phyloP scores from a whole-genome alignment of 2,888 invertebrate species.

The Thelaira solivaga region DNA sequence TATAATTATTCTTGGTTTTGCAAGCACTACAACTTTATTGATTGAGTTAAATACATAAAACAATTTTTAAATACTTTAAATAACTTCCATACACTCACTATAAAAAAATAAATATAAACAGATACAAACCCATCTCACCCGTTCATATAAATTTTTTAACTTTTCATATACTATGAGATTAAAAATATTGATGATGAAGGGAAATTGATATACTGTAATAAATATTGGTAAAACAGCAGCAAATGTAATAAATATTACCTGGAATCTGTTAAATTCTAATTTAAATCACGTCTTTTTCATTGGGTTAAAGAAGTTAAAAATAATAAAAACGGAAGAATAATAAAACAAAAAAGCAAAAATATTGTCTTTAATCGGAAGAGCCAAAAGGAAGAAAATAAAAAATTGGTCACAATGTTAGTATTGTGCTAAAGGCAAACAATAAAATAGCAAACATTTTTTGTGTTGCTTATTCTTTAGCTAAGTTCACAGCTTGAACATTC shows the following conservation, averaged over 20 bases:
- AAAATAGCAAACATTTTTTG: constrained; percentile 13
- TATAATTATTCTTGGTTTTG: no score
- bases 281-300: constrained; percentile 61
- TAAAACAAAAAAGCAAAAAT: no score
- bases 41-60: no score
- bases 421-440: constrained; percentile 43
- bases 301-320: constrained; percentile 32
- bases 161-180: constrained; percentile 27
- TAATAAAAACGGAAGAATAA: constrained; percentile 49
- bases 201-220: constrained; percentile 49
- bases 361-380: constrained; percentile 38
- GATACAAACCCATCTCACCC: no score
- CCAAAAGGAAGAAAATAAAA: constrained; percentile 29
- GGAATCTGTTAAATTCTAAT: constrained; percentile 61
- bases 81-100: no score
- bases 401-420: constrained; percentile 38
- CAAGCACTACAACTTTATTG: no score
- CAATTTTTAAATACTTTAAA: no score
- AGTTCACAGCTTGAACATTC: not conserved
- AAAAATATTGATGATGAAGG: constrained; percentile 31
- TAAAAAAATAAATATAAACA: no score
- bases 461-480: not conserved
- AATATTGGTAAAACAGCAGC: not conserved
- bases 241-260: constrained; percentile 14
- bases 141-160: no score